Percentiles rank a stretch among this genome's conserved stretches.
phyloP scores from a whole-genome alignment of 2,113 vertebrate species.

The Brachirus orientalis region DNA sequence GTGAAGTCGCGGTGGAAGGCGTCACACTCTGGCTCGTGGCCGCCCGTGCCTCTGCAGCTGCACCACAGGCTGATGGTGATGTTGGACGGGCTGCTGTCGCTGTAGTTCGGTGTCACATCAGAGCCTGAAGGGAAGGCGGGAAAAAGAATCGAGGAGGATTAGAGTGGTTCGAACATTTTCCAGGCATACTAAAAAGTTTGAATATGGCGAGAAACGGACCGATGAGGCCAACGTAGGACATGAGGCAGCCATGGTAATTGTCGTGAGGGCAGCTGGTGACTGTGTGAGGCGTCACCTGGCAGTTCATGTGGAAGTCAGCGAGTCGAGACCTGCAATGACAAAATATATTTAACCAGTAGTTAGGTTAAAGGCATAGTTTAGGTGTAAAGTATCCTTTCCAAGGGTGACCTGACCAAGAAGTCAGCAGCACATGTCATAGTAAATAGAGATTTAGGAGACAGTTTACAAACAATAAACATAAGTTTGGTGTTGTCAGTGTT shows the following conservation, averaged over 20 bases:
- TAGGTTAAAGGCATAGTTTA: background rate
- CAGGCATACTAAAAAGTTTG: background rate
- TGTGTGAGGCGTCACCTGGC: conserved; percentile 86
- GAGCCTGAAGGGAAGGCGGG: conserved; percentile 80
- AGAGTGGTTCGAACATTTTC: background rate
- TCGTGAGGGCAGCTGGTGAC: conserved; percentile 88
- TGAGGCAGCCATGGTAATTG: conserved; percentile 93
- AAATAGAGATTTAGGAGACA: too few species aligned
- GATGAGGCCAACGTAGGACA: conserved; percentile 91
- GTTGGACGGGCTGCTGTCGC: conserved; percentile 87
- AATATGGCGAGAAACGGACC: conserved; percentile 79
- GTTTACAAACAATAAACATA: too few species aligned
- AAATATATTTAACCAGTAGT: background rate
- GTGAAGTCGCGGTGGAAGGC: conserved; percentile 92
- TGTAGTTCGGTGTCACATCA: conserved; percentile 92
- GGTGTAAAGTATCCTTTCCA: too few species aligned
- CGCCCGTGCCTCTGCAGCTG: conserved; percentile 88
- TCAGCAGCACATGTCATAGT: too few species aligned
- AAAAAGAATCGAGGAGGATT: conserved; percentile 35
- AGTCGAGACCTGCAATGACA: conserved; percentile 85
- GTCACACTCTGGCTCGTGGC: conserved; percentile 89
- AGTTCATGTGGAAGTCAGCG: conserved; percentile 93
- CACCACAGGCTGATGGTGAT: conserved; percentile 93
- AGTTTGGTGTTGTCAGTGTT: too few species aligned
- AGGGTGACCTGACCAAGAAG: too few species aligned